Evolutionary conservation across 2,113 vertebrate species (phyloP), one percentile per base, ranked within the genome.

Genomic region (Chaetorhynchus papuensis): DNA sequence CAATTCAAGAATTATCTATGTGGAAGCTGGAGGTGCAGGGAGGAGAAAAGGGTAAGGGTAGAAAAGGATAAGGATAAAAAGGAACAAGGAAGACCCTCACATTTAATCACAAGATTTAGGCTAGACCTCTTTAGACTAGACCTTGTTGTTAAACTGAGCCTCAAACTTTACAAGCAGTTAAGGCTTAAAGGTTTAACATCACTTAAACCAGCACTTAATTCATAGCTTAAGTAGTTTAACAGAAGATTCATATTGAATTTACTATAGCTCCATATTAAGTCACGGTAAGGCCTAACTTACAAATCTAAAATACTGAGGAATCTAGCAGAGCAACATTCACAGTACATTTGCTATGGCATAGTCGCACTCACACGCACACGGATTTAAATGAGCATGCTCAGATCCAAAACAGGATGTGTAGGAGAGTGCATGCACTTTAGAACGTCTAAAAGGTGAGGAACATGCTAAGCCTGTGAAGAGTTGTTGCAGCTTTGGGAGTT

Each of bases 331-430:
- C 50, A 76, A 37, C 21, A 59, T 42, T 35, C 26, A 42, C 5
- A 31, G 27, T 37, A 14, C 9, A 6, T 47, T 47, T 59, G 44
- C 11, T 59, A 9, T 12, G 37, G 30, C 13, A 15, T 50, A 59
- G 6, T 27, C 16, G 21, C 19, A 41, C 15, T n/a, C 5, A 13
- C 39, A 54, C 0, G 1, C 16, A 27, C 26, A 27, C 7, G 18
- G 26, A 50, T 31, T 44, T 50, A 44, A 42, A 76, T 33, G 16
- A 66, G 16, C 13, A 21, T 39, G 19, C 8, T n/a, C 26, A 71
- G 10, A 68, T 27, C 20, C 27, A 54, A 87, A 89, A 1, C 9
- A 39, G 7, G 35, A 39, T 77, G 12, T 26, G 17, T 11, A 54
- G 35, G 11, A 63, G 33, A 64, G 7, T 37, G 42, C 52, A 50